A percentile compares a stretch with the other conserved stretches of the same genome.
phyloP scores from a whole-genome alignment of 2,888 invertebrate genomes.

The Acronicta psi region DNA sequence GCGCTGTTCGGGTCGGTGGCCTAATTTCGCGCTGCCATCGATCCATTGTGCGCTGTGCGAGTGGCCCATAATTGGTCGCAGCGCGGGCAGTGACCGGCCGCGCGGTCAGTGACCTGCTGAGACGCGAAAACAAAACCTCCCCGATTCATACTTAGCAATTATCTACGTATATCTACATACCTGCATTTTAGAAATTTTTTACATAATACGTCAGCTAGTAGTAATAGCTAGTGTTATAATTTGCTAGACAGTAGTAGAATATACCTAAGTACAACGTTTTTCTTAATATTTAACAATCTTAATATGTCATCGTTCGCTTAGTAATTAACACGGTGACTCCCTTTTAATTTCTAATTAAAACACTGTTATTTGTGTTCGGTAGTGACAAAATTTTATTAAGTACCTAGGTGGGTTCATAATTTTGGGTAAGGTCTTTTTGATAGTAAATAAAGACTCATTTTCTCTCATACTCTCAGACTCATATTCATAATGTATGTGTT shows the following conservation, averaged over 20 bases:
- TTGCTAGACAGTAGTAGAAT: background rate
- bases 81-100: slow-evolving; percentile 87
- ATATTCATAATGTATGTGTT: slow-evolving; percentile 33
- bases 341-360: slow-evolving; percentile 74
- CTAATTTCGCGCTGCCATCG: slow-evolving; percentile 88
- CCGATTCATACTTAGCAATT: slow-evolving; percentile 60
- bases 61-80: slow-evolving; percentile 89
- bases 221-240: slow-evolving; percentile 11
- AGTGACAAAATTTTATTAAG: slow-evolving; percentile 62
- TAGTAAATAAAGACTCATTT: slow-evolving; percentile 53
- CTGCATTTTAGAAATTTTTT: slow-evolving; percentile 31
- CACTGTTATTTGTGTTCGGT: slow-evolving; percentile 61
- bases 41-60: slow-evolving; percentile 89
- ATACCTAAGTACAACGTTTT: slow-evolving; percentile 37
- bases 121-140: slow-evolving; percentile 87
- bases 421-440: slow-evolving; percentile 71
- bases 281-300: slow-evolving; percentile 67
- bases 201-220: background rate
- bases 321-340: slow-evolving; percentile 83
- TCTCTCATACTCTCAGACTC: too few species aligned
- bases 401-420: slow-evolving; percentile 58
- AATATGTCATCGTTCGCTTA: slow-evolving; percentile 74
- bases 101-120: slow-evolving; percentile 82
- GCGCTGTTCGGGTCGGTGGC: slow-evolving; percentile 78
- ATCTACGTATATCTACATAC: slow-evolving; percentile 47